A percentile compares a stretch with the other conserved stretches of the same genome.
phyloP scores from a whole-genome alignment of 2,113 vertebrate species.

The Baryphthengus martii region DNA sequence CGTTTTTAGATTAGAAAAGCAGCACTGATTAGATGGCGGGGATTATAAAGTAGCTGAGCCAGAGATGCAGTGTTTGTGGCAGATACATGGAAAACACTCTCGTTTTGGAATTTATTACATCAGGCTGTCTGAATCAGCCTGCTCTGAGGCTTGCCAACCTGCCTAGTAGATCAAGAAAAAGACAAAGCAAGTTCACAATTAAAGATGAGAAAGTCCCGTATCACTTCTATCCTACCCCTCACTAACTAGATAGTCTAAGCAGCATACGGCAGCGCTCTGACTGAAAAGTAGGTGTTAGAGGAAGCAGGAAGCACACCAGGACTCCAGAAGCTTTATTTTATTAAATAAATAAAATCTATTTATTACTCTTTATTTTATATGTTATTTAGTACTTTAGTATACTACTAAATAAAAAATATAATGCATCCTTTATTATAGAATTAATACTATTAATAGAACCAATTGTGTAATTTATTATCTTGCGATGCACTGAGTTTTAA shows the following conservation, averaged over 20 bases:
- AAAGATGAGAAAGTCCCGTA: not conserved
- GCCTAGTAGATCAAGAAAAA: not conserved
- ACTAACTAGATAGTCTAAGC: not conserved
- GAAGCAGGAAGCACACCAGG: not conserved
- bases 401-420: not conserved
- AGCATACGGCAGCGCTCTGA: not conserved
- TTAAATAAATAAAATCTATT: not conserved
- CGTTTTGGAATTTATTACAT: not conserved
- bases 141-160: not conserved
- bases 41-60: not conserved
- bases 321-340: not conserved
- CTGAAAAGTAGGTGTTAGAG: not conserved
- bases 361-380: not conserved
- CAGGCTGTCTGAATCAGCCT: not conserved
- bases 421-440: not conserved
- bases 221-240: not conserved
- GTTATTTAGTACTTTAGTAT: not conserved
- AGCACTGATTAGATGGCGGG: not conserved
- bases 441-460: not conserved
- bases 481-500: not conserved
- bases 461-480: not conserved
- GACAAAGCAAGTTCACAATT: not conserved
- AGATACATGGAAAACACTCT: not conserved
- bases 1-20: not conserved
- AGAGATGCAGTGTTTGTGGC: not conserved